These are phyloP conservation scores for Scylla paramamosain DNA, from an alignment of 1,140 invertebrate genomes.

Conservation along the genomic window DNA sequence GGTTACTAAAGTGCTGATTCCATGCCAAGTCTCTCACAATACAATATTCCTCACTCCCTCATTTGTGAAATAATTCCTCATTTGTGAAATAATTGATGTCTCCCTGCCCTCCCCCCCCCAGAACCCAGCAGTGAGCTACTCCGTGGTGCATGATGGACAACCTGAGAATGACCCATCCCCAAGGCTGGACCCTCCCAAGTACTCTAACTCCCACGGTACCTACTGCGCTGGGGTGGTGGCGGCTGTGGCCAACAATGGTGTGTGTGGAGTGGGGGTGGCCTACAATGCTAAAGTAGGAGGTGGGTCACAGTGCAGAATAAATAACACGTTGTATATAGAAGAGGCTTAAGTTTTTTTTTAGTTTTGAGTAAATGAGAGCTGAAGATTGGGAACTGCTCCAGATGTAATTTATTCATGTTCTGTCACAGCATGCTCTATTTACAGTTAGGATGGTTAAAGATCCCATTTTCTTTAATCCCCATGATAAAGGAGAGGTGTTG, in stretches of 20 bases:
- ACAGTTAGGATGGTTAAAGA: no score
- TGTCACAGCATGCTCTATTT: no score
- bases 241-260: constrained; percentile 79
- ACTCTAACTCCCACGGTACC: constrained; percentile 80
- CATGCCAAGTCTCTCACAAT: background rate
- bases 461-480: no score
- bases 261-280: constrained; percentile 79
- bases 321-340: no score
- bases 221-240: constrained; percentile 79
- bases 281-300: constrained; percentile 79
- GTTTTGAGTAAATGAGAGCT: no score
- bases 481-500: no score
- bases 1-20: background rate
- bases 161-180: constrained; percentile 87
- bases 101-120: constrained; percentile 79
- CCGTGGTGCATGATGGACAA: constrained; percentile 86
- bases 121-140: constrained; percentile 91
- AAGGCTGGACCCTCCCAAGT: constrained; percentile 83
- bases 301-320: constrained; percentile 48
- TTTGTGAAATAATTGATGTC: no score
- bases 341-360: no score
- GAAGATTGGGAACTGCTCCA: no score
- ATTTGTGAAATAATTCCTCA: no score
- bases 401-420: no score
- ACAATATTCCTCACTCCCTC: background rate